Evolutionary conservation across 2,888 invertebrate species (phyloP).

Genomic region (Xylophagus ater): DNA sequence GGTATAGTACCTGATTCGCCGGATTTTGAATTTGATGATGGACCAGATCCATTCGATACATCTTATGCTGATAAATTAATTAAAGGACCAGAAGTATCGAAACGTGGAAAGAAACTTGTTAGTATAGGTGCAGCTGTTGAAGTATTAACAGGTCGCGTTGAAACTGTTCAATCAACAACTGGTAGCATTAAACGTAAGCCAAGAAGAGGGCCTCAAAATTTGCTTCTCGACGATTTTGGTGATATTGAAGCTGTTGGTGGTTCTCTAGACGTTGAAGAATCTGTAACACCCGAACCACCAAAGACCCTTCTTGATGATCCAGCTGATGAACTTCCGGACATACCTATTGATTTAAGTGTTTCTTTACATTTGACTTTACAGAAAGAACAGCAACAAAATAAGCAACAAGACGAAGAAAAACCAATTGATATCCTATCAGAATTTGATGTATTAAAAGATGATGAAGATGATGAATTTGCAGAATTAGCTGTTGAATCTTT

Average conservation of each 20-base stretch:
- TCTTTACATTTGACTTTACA: constrained; percentile 48
- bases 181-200: constrained; percentile 43
- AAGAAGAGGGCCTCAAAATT: constrained; percentile 53
- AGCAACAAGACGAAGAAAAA: constrained; percentile 22
- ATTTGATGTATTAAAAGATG: constrained; percentile 50
- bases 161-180: constrained; percentile 54
- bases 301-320: constrained; percentile 67
- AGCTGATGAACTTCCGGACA: constrained; percentile 52
- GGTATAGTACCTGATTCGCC: constrained; percentile 82
- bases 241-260: constrained; percentile 38
- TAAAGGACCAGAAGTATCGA: constrained; percentile 58
- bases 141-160: constrained; percentile 72
- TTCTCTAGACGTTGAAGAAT: constrained; percentile 23
- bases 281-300: constrained; percentile 29
- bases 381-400: constrained; percentile 38
- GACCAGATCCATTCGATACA: constrained; percentile 79
- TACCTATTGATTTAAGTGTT: constrained; percentile 60
- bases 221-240: constrained; percentile 52
- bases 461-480: constrained; percentile 63
- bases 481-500: constrained; percentile 67
- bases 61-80: constrained; percentile 76
- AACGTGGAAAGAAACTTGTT: constrained; percentile 65
- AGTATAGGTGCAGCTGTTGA: constrained; percentile 80
- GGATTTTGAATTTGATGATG: constrained; percentile 53
- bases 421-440: constrained; percentile 35